Conservation (phyloP, 2,888 invertebrate genomes). For the Mimas tiliae region DNA sequence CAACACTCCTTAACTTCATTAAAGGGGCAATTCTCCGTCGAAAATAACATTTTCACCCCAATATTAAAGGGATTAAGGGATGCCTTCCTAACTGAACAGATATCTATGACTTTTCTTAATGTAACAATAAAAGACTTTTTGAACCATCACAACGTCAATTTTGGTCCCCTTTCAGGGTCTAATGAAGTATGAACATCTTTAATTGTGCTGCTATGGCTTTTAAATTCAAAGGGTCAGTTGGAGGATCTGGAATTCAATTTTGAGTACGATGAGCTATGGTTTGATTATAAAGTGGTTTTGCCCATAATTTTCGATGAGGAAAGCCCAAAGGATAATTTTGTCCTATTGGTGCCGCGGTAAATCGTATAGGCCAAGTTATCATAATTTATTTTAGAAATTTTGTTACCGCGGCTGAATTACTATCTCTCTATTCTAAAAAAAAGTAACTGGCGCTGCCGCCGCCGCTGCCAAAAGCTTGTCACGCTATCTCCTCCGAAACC, state of each 20-base stretch:
- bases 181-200: conserved; percentile 37
- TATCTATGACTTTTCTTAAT: conserved; percentile 62
- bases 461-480: too few relatives aligned
- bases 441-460: too few relatives aligned
- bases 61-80: conserved; percentile 56
- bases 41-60: conserved; percentile 51
- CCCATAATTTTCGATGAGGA: too few relatives aligned
- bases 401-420: too few relatives aligned
- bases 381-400: too few relatives aligned
- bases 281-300: too few relatives aligned
- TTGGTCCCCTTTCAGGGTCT: conserved; percentile 46
- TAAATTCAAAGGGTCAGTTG: conserved; percentile 21
- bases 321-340: too few relatives aligned
- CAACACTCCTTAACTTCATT: conserved; percentile 71
- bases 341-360: too few relatives aligned
- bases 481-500: too few relatives aligned
- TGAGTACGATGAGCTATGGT: too few relatives aligned
- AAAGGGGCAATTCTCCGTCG: conserved; percentile 54
- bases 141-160: conserved; percentile 66
- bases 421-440: too few relatives aligned
- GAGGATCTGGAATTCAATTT: background rate
- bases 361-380: too few relatives aligned
- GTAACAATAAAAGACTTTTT: conserved; percentile 61
- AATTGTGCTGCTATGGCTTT: conserved; percentile 33
- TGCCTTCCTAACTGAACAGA: conserved; percentile 49